Conservation (phyloP, 2,797 vertebrate species). For the Australoheros facetus region DNA sequence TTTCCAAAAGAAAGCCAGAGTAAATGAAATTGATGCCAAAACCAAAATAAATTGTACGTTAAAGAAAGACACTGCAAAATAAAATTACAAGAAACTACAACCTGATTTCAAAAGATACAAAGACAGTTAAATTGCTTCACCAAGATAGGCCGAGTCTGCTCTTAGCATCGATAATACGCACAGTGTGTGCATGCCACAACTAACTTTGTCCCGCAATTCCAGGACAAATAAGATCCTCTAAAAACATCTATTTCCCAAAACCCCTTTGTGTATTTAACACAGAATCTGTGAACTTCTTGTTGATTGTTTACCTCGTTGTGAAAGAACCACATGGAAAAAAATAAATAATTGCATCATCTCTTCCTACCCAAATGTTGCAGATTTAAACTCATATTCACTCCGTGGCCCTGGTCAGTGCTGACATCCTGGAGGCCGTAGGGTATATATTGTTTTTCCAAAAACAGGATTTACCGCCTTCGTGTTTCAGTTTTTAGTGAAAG, state of each 20-base stretch:
- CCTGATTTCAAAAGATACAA: background rate
- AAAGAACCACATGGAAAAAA: background rate
- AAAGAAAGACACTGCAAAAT: background rate
- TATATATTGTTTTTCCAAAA: slow-evolving; percentile 13
- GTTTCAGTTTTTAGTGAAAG: background rate
- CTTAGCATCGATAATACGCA: background rate
- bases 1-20: background rate
- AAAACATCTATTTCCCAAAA: background rate
- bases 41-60: background rate
- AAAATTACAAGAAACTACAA: background rate
- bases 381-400: slow-evolving; percentile 29
- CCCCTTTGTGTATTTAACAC: slow-evolving; percentile 8
- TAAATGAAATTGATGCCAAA: background rate
- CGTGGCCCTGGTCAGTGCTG: slow-evolving; percentile 16
- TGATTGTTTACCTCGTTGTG: slow-evolving; percentile 17
- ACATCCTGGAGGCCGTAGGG: slow-evolving; percentile 21
- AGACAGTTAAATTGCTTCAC: background rate
- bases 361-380: slow-evolving; percentile 19
- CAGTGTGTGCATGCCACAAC: background rate
- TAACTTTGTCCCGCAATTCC: background rate
- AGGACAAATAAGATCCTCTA: background rate
- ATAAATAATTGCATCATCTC: slow-evolving; percentile 40
- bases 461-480: slow-evolving; percentile 17
- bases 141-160: background rate
- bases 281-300: slow-evolving; percentile 32